Evolutionary conservation across 2,888 invertebrate species (phyloP).

Genomic region (Polia nebulosa): DNA sequence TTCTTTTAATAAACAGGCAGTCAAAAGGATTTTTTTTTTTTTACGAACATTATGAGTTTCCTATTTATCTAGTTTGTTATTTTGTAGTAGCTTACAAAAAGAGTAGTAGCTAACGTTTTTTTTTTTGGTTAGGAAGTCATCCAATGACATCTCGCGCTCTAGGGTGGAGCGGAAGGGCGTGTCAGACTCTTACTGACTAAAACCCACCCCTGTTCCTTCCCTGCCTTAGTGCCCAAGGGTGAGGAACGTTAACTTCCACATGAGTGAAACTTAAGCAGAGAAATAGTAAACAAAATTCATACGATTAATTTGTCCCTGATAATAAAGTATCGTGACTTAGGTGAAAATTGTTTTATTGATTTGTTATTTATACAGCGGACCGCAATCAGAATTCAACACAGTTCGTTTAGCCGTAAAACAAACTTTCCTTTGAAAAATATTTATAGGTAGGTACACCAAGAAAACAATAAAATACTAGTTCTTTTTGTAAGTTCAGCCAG

Average conservation of each 20-base stretch:
- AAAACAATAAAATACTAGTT: background rate
- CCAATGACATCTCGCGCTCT: too few species aligned
- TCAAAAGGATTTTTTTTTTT: too few species aligned
- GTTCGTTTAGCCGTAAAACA: background rate
- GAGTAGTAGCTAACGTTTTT: too few species aligned
- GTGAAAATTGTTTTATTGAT: constrained; percentile 6
- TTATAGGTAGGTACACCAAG: background rate
- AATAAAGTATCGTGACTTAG: background rate
- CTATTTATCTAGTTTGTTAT: too few species aligned
- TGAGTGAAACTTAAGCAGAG: background rate
- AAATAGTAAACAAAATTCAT: background rate
- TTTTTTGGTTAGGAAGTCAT: too few species aligned
- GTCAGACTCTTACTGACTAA: too few species aligned
- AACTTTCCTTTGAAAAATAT: background rate
- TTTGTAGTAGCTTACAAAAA: too few species aligned
- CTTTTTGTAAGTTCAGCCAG: background rate
- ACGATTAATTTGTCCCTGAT: background rate
- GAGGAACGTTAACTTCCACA: background rate
- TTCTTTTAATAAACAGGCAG: too few species aligned
- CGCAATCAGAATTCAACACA: background rate
- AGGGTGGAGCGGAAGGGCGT: too few species aligned
- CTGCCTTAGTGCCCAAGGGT: too few species aligned
- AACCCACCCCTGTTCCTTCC: too few species aligned
- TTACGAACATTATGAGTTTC: too few species aligned
- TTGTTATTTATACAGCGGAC: constrained; percentile 16